Base-by-base conservation (phyloP, 2,797 vertebrate species). In the Diplodus puntazzo region DNA sequence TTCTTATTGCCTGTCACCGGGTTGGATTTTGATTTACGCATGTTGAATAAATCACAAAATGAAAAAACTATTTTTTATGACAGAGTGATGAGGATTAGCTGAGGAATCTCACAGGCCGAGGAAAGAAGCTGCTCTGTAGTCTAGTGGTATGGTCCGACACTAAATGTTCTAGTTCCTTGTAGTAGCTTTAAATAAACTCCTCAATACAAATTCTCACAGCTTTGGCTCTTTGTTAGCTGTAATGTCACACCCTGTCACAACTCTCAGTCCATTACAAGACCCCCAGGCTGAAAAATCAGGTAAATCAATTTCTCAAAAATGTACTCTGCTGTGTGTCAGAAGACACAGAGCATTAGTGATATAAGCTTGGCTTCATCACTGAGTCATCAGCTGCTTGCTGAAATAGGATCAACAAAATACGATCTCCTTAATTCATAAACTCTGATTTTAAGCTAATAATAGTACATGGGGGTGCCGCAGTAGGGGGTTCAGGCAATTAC, bases 221-320 rank as follows among this genome's bases (percentile, higher is more conserved):
- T 18, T 71, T 50, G 17, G 8, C 49, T 5, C 10, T 55, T 42
- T 20, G 58, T 8, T 52, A 52, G 14, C 23, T 57, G 21, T 18
- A 16, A 46, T 46, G 18, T 75, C 46, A 60, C 53, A 13, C 11
- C 21, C 49, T 27, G 55, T 79, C 43, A 62, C 50, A 62, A 45
- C 70, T 67, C 23, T 72, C 49, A 27, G 9, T 39, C 27, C 54
- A 60, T 17, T 48, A 60, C n/a, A 61, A 54, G 59, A 1, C 34
- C 23, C 11, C 25, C n/a, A 2, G 39, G 39, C 53, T 50, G 49
- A 70, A 27, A 27, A 45, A 25, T 13, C 12, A 42, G 68, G 43
- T 4, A 39, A 18, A 65, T 49, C 34, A 58, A 48, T 8, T 14
- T 62, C 57, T 67, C 27, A 43, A 21, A 17, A 58, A 11, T 1